These are phyloP conservation scores for Conger conger DNA, from an alignment of 2,113 vertebrate genomes.

Conservation along the genomic window DNA sequence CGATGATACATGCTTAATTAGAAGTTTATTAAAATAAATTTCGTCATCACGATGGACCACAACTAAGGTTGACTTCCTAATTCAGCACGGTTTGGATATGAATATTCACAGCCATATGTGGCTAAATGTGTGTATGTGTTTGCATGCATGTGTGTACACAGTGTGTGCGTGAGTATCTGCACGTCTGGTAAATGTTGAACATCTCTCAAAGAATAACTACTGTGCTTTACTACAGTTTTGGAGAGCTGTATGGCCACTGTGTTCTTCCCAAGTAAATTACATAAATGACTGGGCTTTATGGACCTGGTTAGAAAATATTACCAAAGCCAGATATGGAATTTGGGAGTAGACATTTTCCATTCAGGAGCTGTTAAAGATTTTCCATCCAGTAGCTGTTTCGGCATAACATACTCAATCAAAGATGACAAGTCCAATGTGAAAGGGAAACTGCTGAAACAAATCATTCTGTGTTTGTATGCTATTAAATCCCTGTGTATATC, in stretches of 20 bases:
- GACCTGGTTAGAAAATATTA: not conserved
- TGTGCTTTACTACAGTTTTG: not conserved
- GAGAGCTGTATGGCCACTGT: not conserved
- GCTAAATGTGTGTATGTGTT: too few relatives aligned
- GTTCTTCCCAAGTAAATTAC: not conserved
- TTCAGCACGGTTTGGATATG: too few relatives aligned
- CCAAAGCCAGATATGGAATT: not conserved
- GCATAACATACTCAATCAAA: not conserved
- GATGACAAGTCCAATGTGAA: not conserved
- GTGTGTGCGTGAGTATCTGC: not conserved
- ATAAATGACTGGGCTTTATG: not conserved
- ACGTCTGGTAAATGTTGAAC: not conserved
- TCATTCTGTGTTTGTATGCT: not conserved
- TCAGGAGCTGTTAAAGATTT: not conserved
- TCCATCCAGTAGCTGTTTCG: not conserved
- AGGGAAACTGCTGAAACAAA: not conserved
- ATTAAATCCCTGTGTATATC: not conserved
- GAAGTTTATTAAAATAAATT: not conserved
- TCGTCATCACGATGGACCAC: not conserved
- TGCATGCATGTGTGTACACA: too few relatives aligned
- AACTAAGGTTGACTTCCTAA: not conserved
- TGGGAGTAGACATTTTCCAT: too few relatives aligned
- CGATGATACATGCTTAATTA: slow-evolving; percentile 17
- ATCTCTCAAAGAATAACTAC: not conserved
- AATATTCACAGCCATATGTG: not conserved